phyloP scores from a whole-genome alignment of 30 jellyfish, hydroid and myxozoan genomes.

The Chrysaora quinquecirrha region DNA sequence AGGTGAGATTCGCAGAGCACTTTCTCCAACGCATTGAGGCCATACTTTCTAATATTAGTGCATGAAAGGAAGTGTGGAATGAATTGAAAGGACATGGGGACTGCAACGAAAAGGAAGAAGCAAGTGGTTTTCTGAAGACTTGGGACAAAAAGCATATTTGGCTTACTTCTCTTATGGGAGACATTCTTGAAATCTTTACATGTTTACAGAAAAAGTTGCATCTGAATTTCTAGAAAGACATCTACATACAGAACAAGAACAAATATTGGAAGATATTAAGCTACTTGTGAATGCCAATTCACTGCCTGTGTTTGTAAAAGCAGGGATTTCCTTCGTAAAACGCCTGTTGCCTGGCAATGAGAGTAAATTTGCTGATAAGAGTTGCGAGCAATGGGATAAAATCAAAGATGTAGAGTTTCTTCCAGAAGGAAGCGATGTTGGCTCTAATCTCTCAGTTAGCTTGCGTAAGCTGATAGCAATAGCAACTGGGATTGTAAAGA shows the following conservation, averaged over 20 bases:
- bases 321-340: constrained; percentile 33
- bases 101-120: constrained; percentile 42
- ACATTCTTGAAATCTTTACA: constrained; percentile 41
- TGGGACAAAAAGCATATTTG: constrained; percentile 36
- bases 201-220: constrained; percentile 11
- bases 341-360: constrained; percentile 36
- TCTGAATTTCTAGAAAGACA: constrained; percentile 10
- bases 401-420: too few relatives aligned
- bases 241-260: constrained; percentile 48
- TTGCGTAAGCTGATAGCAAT: constrained; percentile 44
- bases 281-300: constrained; percentile 49
- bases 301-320: constrained; percentile 30
- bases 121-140: constrained; percentile 31
- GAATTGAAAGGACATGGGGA: constrained; percentile 18
- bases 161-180: constrained; percentile 54
- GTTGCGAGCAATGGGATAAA: constrained; percentile 45
- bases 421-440: constrained; percentile 17
- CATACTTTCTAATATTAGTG: constrained; percentile 28
- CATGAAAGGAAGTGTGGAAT: constrained; percentile 42
- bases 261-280: constrained; percentile 34
- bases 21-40: constrained; percentile 52
- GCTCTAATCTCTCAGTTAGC: constrained; percentile 36
- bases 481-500: constrained; percentile 30
- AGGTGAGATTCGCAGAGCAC: constrained; percentile 53
- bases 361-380: constrained; percentile 20